Evolutionary conservation across 2,888 invertebrate species (phyloP).

Genomic region (Philereme transversata): DNA sequence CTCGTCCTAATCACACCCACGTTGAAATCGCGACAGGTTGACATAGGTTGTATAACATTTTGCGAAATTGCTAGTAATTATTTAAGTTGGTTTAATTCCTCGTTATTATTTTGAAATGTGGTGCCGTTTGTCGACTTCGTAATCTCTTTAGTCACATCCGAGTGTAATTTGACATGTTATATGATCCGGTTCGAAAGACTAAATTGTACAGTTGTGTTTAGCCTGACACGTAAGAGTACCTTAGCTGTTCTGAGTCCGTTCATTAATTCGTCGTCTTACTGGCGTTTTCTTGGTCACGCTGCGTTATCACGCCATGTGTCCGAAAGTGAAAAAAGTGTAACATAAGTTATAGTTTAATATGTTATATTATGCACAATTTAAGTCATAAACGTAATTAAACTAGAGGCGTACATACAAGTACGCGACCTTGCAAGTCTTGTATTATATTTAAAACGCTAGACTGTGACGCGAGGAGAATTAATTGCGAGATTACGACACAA

Average conservation of each 20-base stretch:
- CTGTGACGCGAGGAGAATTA: slow-evolving; percentile 38
- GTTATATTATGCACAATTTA: slow-evolving; percentile 2
- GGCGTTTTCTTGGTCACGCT: too few relatives aligned
- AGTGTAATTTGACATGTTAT: slow-evolving; percentile 13
- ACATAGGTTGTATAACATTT: slow-evolving; percentile 34
- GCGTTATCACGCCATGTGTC: too few relatives aligned
- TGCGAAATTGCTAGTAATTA: slow-evolving; percentile 28
- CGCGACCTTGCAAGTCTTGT: slow-evolving; percentile 34
- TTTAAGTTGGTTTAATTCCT: slow-evolving; percentile 24
- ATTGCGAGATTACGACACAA: slow-evolving; percentile 38
- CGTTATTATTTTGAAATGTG: slow-evolving; percentile 30
- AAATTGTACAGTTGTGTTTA: slow-evolving; percentile 1
- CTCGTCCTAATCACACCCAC: slow-evolving; percentile 32
- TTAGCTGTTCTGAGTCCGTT: too few relatives aligned
- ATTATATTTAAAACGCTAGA: slow-evolving; percentile 36
- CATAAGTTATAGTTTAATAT: too few relatives aligned
- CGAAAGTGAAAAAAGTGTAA: too few relatives aligned
- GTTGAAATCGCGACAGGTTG: slow-evolving; percentile 31
- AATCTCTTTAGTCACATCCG: slow-evolving; percentile 11
- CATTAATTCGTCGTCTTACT: too few relatives aligned
- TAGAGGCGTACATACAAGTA: slow-evolving; percentile 18
- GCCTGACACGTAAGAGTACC: not conserved
- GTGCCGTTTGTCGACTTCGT: slow-evolving; percentile 25
- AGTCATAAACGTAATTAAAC: slow-evolving; percentile 22
- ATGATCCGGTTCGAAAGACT: slow-evolving; percentile 2